Conservation (phyloP, 2,888 invertebrate species). For the Tetropium fuscum region DNA sequence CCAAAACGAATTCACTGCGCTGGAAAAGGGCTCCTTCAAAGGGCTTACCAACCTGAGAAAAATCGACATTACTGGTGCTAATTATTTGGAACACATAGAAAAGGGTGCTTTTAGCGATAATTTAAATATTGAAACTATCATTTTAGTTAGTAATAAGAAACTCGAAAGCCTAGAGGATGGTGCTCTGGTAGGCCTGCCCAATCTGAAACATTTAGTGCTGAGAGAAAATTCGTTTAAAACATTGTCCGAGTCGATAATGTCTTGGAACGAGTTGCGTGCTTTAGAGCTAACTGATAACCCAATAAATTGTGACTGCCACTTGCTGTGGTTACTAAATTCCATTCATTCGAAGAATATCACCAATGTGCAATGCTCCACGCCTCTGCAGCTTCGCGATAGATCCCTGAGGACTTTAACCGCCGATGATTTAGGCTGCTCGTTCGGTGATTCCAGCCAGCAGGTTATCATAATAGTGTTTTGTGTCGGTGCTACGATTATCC, state of each 20-base stretch:
- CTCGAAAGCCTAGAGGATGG: conserved; percentile 80
- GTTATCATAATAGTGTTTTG: conserved; percentile 83
- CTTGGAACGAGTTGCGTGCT: conserved; percentile 81
- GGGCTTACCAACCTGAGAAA: conserved; percentile 82
- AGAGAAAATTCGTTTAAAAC: conserved; percentile 83
- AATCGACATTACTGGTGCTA: conserved; percentile 83
- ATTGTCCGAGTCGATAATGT: conserved; percentile 82
- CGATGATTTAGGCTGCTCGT: conserved; percentile 85
- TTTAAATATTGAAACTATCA: conserved; percentile 82
- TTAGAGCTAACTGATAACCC: conserved; percentile 88
- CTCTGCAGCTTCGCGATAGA: conserved; percentile 78
- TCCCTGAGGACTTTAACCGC: conserved; percentile 76
- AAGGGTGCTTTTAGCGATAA: conserved; percentile 85
- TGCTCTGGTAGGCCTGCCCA: conserved; percentile 82
- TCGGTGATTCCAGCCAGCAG: conserved; percentile 83
- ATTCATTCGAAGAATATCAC: conserved; percentile 76
- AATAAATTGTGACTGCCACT: conserved; percentile 82
- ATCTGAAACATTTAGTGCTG: conserved; percentile 80
- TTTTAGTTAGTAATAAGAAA: conserved; percentile 82
- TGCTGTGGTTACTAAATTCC: conserved; percentile 83
- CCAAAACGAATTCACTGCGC: conserved; percentile 81
- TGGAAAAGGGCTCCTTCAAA: conserved; percentile 81
- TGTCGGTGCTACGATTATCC: conserved; percentile 78
- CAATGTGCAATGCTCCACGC: conserved; percentile 78
- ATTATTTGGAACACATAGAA: conserved; percentile 78